phyloP scores from a whole-genome alignment of 2,888 invertebrate species.

The Agrilus mali region DNA sequence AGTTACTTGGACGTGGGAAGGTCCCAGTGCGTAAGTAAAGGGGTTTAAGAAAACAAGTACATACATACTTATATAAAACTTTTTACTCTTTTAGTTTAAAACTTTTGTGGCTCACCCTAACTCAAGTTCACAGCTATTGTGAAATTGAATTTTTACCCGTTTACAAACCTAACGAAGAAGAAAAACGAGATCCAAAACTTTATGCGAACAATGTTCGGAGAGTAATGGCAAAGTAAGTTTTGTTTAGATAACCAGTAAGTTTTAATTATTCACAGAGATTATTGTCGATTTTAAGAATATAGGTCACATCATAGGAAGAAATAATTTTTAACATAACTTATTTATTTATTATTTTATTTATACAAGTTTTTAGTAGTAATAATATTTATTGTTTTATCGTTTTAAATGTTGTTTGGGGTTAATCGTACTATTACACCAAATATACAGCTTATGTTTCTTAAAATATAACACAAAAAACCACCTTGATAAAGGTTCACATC shows the following conservation, averaged over 20 bases:
- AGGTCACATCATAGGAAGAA: no score
- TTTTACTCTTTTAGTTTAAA: constrained; percentile 47
- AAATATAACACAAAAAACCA: no score
- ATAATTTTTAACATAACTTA: no score
- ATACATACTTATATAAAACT: neutral
- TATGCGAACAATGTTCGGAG: constrained; percentile 82
- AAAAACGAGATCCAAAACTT: constrained; percentile 73
- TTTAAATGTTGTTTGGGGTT: no score
- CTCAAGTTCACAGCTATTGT: constrained; percentile 75
- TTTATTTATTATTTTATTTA: no score
- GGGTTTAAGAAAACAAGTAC: neutral
- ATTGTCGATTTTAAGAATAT: no score
- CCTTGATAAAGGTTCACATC: no score
- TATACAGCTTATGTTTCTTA: no score
- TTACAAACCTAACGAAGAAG: constrained; percentile 76
- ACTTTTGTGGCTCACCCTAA: constrained; percentile 76
- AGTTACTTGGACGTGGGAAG: constrained; percentile 92
- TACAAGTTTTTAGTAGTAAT: no score
- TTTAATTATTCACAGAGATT: no score
- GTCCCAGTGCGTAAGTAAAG: constrained; percentile 76
- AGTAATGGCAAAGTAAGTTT: constrained; percentile 78
- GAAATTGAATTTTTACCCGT: constrained; percentile 90
- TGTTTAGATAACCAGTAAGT: neutral
- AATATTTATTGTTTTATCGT: no score
- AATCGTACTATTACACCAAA: no score